Evolutionary conservation across 2,888 invertebrate species (phyloP), one percentile per base, ranked within the genome.

Genomic region (Melipona bicolor): DNA sequence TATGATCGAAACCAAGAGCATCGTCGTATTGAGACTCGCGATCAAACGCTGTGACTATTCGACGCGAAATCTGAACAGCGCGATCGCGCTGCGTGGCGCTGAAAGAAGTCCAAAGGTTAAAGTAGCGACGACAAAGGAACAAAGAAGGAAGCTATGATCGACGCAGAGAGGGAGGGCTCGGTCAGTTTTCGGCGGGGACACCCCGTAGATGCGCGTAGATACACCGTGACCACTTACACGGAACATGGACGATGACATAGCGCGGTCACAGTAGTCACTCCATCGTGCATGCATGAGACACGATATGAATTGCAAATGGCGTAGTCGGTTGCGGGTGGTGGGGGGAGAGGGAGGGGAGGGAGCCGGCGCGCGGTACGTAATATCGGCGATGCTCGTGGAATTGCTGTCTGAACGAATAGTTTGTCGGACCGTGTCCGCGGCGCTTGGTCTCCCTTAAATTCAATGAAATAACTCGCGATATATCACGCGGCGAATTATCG

Each of bases 271-370:
- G 90, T 89, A 89, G 87, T 89, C 89, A 84, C 88, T 89, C 89
- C 87, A 90, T 90, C 90, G 90, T 85, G 90, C 89, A 90, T 90
- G 88, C 91, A 85, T 87, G 90, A 89, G 90, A 91, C 90, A 81
- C 90, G 91, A 90, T 91, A 91, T 91, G 91, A 91, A 91, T 91
- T 91, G 91, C 91, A 91, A 91, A 91, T 91, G 81, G 81, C 67
- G 82, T 79, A 77, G 80, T 78, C 27, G 61, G 62, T 64, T 77
- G 77, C 83, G 69, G 81, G 83, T 9, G 43, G 9, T 11, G 9
- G 43, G 36, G 1, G 0, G 52, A 3, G 6, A 19, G 0, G 19
- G 6, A 17, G 19, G 6, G 19, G 19, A 6, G 19, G 17, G 62
- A 49, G 36, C 72, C 43, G 84, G 84, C 81, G 36, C 36, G 36